These are phyloP conservation scores for Omphaloscelis lunosa DNA, from an alignment of 2,888 invertebrate species.

Conservation along the genomic window DNA sequence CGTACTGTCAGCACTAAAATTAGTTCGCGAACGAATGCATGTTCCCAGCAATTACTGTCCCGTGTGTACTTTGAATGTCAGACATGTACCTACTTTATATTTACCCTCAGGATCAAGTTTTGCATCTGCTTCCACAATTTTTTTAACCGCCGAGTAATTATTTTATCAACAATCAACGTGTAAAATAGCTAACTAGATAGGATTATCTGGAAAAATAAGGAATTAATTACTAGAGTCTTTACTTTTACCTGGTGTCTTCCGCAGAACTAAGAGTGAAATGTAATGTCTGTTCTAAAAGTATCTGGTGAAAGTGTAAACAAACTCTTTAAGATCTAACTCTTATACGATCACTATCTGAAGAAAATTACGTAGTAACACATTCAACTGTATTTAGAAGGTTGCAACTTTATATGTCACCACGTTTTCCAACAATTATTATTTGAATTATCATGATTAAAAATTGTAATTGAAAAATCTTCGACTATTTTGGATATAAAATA, in stretches of 20 bases:
- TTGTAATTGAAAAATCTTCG: background rate
- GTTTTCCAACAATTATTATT: background rate
- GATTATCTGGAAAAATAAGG: background rate
- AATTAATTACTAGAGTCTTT: background rate
- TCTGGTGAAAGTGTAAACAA: background rate
- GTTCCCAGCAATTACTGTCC: constrained; percentile 34
- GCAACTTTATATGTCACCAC: background rate
- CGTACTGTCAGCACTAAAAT: constrained; percentile 5
- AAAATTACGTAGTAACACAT: background rate
- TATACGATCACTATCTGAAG: background rate
- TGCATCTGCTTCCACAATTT: constrained; percentile 27
- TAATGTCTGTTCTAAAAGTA: background rate
- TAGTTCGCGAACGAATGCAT: constrained; percentile 17
- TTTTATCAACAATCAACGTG: background rate
- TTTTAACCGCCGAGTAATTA: background rate
- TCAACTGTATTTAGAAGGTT: background rate
- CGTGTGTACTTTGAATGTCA: constrained; percentile 38
- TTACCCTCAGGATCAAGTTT: constrained; percentile 3
- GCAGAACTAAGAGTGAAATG: background rate
- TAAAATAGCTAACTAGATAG: background rate
- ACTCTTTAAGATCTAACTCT: background rate
- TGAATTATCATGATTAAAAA: background rate
- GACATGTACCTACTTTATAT: background rate
- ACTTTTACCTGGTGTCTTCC: background rate
- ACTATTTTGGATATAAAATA: background rate